Base-by-base conservation (phyloP, 2,113 vertebrate genomes). In the zebrafish (Danio rerio) region DNA sequence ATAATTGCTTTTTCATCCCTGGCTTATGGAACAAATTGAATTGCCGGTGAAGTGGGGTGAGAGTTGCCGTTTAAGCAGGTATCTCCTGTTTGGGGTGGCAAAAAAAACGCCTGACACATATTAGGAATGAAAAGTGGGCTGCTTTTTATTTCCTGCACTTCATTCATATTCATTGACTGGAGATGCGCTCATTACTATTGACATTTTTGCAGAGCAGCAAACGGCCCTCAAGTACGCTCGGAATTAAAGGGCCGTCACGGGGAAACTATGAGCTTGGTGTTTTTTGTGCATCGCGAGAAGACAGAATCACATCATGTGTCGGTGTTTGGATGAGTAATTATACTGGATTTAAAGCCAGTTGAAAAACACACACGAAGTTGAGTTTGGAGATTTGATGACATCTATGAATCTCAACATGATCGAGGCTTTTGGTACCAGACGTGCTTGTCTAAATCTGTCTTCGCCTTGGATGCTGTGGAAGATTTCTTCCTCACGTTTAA, bases 1-100 rank as follows among this genome's bases (percentile, higher is more conserved):
- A 92, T 93, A 93, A 94, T 93, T 92, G 90, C 89, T 91, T 92
- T 93, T 93, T 93, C 89, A 92, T 93, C 91, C 89, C 86, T 11
- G 80, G 88, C 89, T 93, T 92, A 92, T 80, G 87, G 91, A 92
- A 91, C 92, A 92, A 93, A 94, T 93, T 92, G 91, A 92, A 93
- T 94, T 91, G 92, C 92, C 87, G 84, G 87, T 88, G 87, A 87
- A 87, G 80, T 88, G 73, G 84, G 88, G 90, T 88, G 89, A 92
- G 87, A 90, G 90, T 91, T 87, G 63, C 86, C 83, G 66, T 92
- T 93, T 92, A 91, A 90, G 89, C 91, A 87, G 89, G 90, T 89
- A 90, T 93, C 88, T 90, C 88, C 87, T 87, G 83, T 83, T 86
- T 83, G 73, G 77, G 77, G 85, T 91, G 91, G 90, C 89, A 31